A percentile compares a stretch with the other conserved stretches of the same genome.
phyloP scores from a whole-genome alignment of 2,888 invertebrate species.

The Drosophila paramelanica region DNA sequence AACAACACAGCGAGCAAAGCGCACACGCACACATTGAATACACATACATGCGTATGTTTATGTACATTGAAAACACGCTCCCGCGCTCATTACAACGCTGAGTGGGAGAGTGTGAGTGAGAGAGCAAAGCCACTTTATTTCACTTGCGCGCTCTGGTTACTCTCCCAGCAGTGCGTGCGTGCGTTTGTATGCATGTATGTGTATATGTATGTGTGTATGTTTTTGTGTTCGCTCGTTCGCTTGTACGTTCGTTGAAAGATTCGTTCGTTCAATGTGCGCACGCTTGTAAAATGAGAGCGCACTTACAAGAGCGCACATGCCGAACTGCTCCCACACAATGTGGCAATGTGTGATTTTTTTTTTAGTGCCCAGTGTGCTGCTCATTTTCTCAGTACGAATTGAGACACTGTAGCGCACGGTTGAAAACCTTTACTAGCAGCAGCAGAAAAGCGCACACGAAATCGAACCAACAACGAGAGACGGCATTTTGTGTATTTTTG shows the following conservation, averaged over 20 bases:
- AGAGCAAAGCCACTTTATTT: constrained; percentile 54
- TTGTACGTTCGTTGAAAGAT: background rate
- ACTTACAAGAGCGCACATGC: constrained; percentile 64
- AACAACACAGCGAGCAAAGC: constrained; percentile 30
- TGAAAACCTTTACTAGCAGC: constrained; percentile 58
- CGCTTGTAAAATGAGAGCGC: constrained; percentile 60
- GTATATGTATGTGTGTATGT: constrained; percentile 7
- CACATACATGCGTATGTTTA: constrained; percentile 8
- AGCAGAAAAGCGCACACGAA: constrained; percentile 66
- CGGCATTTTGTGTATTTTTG: constrained; percentile 55
- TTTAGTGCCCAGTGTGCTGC: constrained; percentile 47
- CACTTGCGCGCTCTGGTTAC: constrained; percentile 51
- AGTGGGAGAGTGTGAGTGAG: constrained; percentile 53
- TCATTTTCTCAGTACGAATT: constrained; percentile 73
- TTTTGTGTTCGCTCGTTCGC: constrained; percentile 10
- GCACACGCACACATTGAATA: constrained; percentile 7
- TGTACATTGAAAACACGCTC: constrained; percentile 31
- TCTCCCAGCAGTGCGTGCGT: constrained; percentile 31
- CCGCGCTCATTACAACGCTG: constrained; percentile 54
- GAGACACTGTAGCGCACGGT: constrained; percentile 77
- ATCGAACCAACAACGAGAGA: constrained; percentile 43
- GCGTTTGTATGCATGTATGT: constrained; percentile 22
- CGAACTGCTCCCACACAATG: constrained; percentile 61
- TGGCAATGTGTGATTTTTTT: constrained; percentile 49
- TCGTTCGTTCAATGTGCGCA: constrained; percentile 36